A percentile compares a stretch with the other conserved stretches of the same genome.
These are phyloP conservation scores for Druceiella hillmani DNA, from an alignment of 2,888 invertebrate genomes.

Conservation along the genomic window DNA sequence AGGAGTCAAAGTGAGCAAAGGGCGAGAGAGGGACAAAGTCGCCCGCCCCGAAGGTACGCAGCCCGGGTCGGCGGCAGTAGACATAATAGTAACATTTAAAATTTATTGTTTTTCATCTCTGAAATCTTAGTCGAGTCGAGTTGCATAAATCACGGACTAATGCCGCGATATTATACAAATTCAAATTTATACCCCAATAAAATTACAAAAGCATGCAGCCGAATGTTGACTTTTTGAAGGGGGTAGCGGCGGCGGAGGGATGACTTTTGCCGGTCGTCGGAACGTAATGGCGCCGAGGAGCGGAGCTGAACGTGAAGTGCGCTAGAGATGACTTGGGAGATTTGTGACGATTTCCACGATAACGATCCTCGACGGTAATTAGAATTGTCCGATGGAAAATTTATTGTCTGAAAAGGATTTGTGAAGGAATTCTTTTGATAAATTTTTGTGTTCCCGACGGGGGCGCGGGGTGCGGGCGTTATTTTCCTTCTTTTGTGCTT, in stretches of 20 bases:
- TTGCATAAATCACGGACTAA: conserved; percentile 53
- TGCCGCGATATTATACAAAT: conserved; percentile 52
- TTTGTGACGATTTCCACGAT: too few relatives aligned
- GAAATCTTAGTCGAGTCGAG: conserved; percentile 54
- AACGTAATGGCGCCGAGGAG: too few relatives aligned
- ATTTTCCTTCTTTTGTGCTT: too few relatives aligned
- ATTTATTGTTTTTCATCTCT: conserved; percentile 56
- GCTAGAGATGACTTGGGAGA: too few relatives aligned
- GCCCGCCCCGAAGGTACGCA: neutral
- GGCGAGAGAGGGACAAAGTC: neutral
- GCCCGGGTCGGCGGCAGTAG: neutral
- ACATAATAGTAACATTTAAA: conserved; percentile 26
- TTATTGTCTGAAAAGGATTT: too few relatives aligned
- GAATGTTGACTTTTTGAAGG: conserved; percentile 14
- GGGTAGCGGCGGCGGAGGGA: conserved; percentile 28
- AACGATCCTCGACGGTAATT: too few relatives aligned
- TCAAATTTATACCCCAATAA: conserved; percentile 57
- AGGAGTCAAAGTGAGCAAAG: too few relatives aligned
- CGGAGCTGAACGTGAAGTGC: too few relatives aligned
- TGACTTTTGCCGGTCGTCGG: conserved; percentile 51
- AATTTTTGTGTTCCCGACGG: too few relatives aligned
- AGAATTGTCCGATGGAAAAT: too few relatives aligned
- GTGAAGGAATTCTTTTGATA: too few relatives aligned
- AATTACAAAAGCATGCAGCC: conserved; percentile 43
- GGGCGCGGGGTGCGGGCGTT: too few relatives aligned